phyloP scores from a whole-genome alignment of 1,140 invertebrate genomes.

The Pteromalus puparum region DNA sequence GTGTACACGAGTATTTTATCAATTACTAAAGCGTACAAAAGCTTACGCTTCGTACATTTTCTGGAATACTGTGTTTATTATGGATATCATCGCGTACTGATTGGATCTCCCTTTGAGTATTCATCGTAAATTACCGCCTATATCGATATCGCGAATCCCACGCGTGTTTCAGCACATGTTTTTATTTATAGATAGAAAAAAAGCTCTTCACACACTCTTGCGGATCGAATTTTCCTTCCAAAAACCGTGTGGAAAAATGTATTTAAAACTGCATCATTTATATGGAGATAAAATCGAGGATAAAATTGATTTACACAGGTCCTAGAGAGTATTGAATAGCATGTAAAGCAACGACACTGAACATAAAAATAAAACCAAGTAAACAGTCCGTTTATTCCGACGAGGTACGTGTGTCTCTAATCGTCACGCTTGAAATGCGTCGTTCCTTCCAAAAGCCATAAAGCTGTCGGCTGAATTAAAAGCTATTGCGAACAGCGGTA shows the following conservation, averaged over 20 bases:
- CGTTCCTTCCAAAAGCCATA: conserved; percentile 3
- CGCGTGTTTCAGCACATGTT: neutral
- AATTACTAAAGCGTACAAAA: neutral
- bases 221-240: too few species aligned
- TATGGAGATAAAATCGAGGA: too few species aligned
- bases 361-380: too few species aligned
- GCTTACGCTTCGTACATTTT: too few species aligned
- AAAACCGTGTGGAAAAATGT: too few species aligned
- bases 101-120: conserved; percentile 4
- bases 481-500: neutral
- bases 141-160: neutral
- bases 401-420: neutral
- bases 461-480: conserved; percentile 1
- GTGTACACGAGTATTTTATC: neutral
- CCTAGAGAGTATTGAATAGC: too few species aligned
- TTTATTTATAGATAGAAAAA: too few species aligned
- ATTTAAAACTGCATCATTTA: too few species aligned
- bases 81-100: neutral
- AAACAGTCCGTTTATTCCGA: neutral
- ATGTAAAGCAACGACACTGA: too few species aligned
- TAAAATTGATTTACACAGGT: too few species aligned
- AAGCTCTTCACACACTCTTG: too few species aligned
- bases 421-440: neutral
- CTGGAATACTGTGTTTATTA: neutral
- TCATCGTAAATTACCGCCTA: neutral